Percentiles rank a stretch among this genome's conserved stretches.
phyloP scores from a whole-genome alignment of 2,113 vertebrate species.

The Seriola rivoliana region DNA sequence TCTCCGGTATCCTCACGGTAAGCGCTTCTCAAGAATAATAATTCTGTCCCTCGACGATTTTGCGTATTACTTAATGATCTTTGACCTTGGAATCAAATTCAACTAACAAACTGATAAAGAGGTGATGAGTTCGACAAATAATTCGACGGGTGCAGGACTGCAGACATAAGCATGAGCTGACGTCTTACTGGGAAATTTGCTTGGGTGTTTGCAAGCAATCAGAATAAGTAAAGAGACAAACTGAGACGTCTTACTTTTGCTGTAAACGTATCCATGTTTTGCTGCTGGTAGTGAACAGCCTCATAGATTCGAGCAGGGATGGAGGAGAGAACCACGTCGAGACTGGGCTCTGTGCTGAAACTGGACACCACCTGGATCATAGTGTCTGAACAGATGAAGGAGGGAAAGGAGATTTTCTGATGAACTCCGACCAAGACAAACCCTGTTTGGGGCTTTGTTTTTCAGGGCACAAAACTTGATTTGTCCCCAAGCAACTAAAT shows the following conservation, averaged over 20 bases:
- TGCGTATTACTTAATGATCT: neutral
- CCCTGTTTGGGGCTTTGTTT: too few species aligned
- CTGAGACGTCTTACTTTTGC: conserved; percentile 84
- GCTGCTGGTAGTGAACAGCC: conserved; percentile 88
- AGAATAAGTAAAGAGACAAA: neutral
- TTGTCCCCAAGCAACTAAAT: too few species aligned
- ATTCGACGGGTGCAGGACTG: neutral
- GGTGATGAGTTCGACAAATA: neutral
- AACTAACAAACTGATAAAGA: neutral
- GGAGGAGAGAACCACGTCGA: conserved; percentile 89
- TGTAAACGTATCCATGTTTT: conserved; percentile 88
- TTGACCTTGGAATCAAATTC: neutral
- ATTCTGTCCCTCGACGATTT: neutral
- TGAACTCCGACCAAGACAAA: too few species aligned
- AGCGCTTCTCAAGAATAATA: neutral
- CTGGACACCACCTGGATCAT: conserved; percentile 90
- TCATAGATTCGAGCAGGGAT: conserved; percentile 90
- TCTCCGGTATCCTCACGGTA: neutral
- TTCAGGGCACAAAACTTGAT: too few species aligned
- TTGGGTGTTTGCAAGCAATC: neutral
- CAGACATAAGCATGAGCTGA: neutral
- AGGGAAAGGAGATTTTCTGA: neutral
- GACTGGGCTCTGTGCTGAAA: conserved; percentile 88
- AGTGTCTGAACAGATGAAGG: conserved; percentile 82
- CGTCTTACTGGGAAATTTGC: neutral